A percentile compares a stretch with the other conserved stretches of the same genome.
phyloP scores from a whole-genome alignment of 2,113 vertebrate genomes.

The Crypturellus undulatus region DNA sequence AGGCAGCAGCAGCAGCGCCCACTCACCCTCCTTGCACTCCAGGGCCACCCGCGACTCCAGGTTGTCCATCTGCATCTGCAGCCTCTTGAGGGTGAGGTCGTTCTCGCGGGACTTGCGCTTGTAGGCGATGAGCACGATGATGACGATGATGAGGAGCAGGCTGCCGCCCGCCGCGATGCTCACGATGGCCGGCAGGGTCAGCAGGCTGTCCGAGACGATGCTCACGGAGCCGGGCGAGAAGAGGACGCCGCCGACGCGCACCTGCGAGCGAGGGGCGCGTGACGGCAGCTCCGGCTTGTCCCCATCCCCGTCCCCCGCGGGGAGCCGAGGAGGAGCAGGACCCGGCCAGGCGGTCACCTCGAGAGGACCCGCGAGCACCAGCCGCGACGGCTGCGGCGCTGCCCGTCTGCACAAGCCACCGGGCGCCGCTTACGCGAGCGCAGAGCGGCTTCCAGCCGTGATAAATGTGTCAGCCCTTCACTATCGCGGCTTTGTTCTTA shows the following conservation, averaged over 20 bases:
- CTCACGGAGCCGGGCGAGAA: slow-evolving; percentile 92
- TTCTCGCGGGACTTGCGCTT: slow-evolving; percentile 97
- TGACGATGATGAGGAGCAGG: slow-evolving; percentile 96
- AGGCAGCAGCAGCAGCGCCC: no score
- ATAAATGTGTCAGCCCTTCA: slow-evolving; percentile 52
- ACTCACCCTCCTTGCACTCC: slow-evolving; percentile 96
- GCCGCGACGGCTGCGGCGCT: neutral
- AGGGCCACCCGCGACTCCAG: slow-evolving; percentile 96
- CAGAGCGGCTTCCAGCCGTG: slow-evolving; percentile 39
- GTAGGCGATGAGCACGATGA: slow-evolving; percentile 98
- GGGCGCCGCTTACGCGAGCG: neutral
- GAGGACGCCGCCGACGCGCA: slow-evolving; percentile 92
- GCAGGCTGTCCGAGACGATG: slow-evolving; percentile 93
- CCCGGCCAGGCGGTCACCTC: rapidly evolving
- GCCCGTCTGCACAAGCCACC: neutral
- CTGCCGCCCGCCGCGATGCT: slow-evolving; percentile 96
- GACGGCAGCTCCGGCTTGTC: neutral
- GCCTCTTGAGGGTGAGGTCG: slow-evolving; percentile 95
- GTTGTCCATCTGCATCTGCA: slow-evolving; percentile 99
- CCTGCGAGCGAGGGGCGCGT: slow-evolving; percentile 73
- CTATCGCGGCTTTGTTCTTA: slow-evolving; percentile 54
- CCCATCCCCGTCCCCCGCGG: rapidly evolving
- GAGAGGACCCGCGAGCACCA: neutral
- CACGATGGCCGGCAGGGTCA: slow-evolving; percentile 94
- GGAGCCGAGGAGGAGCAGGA: neutral